phyloP scores from a whole-genome alignment of 2,113 vertebrate genomes.

The Phrynosoma platyrhinos region DNA sequence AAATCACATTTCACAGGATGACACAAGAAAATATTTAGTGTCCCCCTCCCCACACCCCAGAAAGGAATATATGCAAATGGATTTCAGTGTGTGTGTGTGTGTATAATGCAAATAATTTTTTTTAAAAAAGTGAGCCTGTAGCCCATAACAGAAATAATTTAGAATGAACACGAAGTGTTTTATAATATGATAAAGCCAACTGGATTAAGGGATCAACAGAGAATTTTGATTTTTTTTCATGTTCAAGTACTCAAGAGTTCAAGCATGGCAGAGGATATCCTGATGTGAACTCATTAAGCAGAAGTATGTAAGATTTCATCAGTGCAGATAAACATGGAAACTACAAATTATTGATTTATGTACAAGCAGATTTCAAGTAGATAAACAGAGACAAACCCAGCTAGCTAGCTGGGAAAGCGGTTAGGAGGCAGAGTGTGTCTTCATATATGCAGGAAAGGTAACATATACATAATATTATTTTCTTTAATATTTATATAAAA shows the following conservation, averaged over 20 bases:
- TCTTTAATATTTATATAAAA: no score
- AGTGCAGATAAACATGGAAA: slow-evolving; percentile 5
- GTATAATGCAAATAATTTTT: neutral
- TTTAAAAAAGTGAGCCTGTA: neutral
- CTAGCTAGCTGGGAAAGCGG: neutral
- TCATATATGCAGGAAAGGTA: no score
- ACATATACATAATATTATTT: no score
- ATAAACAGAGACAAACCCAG: neutral
- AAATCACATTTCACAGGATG: neutral
- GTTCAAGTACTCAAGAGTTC: slow-evolving; percentile 17
- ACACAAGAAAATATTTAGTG: rapidly evolving
- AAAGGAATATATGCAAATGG: slow-evolving; percentile 4
- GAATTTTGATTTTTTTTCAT: slow-evolving; percentile 19
- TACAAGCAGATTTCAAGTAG: neutral
- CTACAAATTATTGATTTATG: slow-evolving; percentile 9
- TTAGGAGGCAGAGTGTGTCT: rapidly evolving
- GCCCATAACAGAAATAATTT: slow-evolving; percentile 2
- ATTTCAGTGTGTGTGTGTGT: neutral
- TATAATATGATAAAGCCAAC: neutral
- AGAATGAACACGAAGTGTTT: slow-evolving; percentile 1
- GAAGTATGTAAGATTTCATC: neutral
- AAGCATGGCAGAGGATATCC: slow-evolving; percentile 34
- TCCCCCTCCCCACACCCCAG: no score
- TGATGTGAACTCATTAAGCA: slow-evolving; percentile 5
- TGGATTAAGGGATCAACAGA: slow-evolving; percentile 55